Base-by-base conservation (phyloP, 2,113 vertebrate species). In the Amblyopsis rosae region DNA sequence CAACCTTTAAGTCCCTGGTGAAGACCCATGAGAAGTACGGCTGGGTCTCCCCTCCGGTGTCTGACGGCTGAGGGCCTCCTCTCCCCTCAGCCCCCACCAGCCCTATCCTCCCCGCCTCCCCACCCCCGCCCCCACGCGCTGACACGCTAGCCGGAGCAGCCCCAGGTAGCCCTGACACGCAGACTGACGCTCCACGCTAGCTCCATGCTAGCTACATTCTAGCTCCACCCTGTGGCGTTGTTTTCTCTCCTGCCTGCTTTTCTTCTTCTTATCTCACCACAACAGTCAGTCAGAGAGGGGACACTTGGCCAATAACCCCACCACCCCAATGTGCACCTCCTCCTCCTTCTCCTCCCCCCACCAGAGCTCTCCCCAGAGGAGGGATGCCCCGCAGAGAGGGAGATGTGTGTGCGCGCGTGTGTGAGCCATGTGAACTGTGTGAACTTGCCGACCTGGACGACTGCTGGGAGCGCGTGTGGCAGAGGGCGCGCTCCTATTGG, bases 1-100 rank as follows among this genome's bases (percentile, higher is more conserved):
- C 98, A 62, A 99, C 98, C 70, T 99, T 99, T 89, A 99, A 99
- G 94, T 98, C 96, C 80, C 89, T 99, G 92, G 98, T 99, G 94
- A 99, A 99, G 92, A 99, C 98, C 89, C 98, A 99, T 49, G 98
- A 99, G 92, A 99, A 99, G 72, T 99, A 99, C 17, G 98, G 98
- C 89, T 99, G 98, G 98, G 98, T 98, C 70, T 98, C 98, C 72
- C 98, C 98, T 0, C 98, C 98, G 0, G 96, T 98, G 51, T 99
- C 98, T 12, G 98, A 99, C 12, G 97, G 98, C 94, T 99, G 96
- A 99, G 63, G 9, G 54, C 50, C 3, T 9, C 15, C n/a, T 6
- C 33, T 15, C 10, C 46, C 41, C 13, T 45, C 64, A 9, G 6
- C 26, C 9, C 13, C 16, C 17, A 35, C 58, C 6, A 1, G 60